Percentiles rank a stretch among this genome's conserved stretches.
phyloP scores from a whole-genome alignment of 2,113 vertebrate species.

The Osmerus eperlanus region DNA sequence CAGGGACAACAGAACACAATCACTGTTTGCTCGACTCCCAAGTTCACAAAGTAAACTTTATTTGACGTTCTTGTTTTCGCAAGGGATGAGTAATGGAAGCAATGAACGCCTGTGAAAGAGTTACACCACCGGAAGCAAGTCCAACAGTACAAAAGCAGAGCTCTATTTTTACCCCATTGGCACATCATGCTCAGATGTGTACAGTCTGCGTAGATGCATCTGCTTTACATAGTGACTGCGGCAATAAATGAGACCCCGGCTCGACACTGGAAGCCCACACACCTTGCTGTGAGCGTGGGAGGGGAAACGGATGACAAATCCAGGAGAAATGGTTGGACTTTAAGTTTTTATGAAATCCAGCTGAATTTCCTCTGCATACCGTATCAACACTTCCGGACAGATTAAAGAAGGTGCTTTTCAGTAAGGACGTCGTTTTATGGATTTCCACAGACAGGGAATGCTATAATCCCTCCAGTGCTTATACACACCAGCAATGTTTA shows the following conservation, averaged over 20 bases:
- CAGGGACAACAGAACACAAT: no score
- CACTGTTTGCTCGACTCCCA: no score
- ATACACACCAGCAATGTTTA: neutral
- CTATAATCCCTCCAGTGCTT: no score
- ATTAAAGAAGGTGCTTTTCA: neutral
- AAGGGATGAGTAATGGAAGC: neutral
- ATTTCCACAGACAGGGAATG: no score
- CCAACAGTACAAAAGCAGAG: neutral
- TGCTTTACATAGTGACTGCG: conserved; percentile 50
- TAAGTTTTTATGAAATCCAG: conserved; percentile 31
- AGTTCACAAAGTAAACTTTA: no score
- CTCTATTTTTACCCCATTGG: conserved; percentile 39
- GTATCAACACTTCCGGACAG: neutral
- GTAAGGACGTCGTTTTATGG: neutral
- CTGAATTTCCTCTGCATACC: conserved; percentile 22
- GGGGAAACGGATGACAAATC: conserved; percentile 52
- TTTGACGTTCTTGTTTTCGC: no score
- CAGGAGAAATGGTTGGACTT: conserved; percentile 36
- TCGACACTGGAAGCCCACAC: conserved; percentile 56
- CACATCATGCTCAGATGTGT: conserved; percentile 41
- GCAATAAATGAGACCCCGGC: conserved; percentile 51
- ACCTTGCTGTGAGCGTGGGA: conserved; percentile 47
- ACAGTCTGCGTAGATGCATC: conserved; percentile 49
- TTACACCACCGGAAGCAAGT: neutral
- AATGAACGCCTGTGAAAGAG: neutral